phyloP scores from a whole-genome alignment of 2,888 invertebrate species.

The Encarsia formosa region DNA sequence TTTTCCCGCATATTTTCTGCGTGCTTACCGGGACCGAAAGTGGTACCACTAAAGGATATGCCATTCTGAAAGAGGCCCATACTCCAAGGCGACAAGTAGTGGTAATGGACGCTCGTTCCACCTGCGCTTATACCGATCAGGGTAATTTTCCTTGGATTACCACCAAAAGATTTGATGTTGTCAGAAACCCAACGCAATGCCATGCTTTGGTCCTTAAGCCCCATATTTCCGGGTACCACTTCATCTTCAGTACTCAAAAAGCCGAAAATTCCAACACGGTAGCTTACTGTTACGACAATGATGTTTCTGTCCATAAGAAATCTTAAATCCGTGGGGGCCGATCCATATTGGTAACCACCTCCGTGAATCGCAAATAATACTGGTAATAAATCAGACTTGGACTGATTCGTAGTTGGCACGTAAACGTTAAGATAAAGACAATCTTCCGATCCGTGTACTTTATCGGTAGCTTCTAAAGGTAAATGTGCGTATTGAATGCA shows the following conservation, averaged over 20 bases:
- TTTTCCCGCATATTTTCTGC: conserved; percentile 54
- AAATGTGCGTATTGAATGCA: conserved; percentile 21
- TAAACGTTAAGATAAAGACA: conserved; percentile 30
- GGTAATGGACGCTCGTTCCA: conserved; percentile 70
- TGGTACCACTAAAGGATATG: conserved; percentile 67
- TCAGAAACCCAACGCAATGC: conserved; percentile 67
- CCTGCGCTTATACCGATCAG: conserved; percentile 70
- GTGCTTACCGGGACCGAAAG: conserved; percentile 56
- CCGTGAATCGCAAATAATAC: conserved; percentile 40
- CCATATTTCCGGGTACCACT: conserved; percentile 66
- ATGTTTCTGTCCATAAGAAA: conserved; percentile 62
- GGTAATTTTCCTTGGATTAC: conserved; percentile 66
- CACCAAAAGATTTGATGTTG: conserved; percentile 68
- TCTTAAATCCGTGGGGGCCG: conserved; percentile 45
- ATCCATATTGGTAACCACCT: conserved; percentile 52
- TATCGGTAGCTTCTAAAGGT: conserved; percentile 12
- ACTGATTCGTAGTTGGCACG: conserved; percentile 28
- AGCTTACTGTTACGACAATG: conserved; percentile 66
- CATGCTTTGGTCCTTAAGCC: conserved; percentile 68
- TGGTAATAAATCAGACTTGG: neutral
- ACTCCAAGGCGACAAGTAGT: conserved; percentile 63
- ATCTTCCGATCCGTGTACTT: neutral
- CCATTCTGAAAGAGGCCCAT: conserved; percentile 56
- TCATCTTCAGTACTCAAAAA: conserved; percentile 72
- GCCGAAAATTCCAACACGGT: conserved; percentile 63